A percentile compares a stretch with the other conserved stretches of the same genome.
phyloP scores from a whole-genome alignment of 2,797 vertebrate species.

The Sebastiscus tertius region DNA sequence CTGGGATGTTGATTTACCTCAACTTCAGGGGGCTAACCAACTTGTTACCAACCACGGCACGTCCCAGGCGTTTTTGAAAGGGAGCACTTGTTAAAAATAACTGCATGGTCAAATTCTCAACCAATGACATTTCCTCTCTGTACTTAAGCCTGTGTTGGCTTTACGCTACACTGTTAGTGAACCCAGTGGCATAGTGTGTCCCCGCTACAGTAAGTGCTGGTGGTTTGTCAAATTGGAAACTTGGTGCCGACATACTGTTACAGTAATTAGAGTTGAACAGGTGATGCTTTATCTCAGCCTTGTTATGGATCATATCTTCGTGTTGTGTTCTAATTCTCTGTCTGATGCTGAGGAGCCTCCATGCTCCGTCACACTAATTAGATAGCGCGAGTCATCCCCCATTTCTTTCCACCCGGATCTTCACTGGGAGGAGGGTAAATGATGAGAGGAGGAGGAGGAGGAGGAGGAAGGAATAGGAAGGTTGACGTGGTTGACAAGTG shows the following conservation, averaged over 20 bases:
- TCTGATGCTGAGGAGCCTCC: constrained; percentile 68
- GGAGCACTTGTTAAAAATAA: background rate
- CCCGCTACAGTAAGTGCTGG: background rate
- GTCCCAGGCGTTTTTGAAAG: background rate
- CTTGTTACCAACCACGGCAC: background rate
- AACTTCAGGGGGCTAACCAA: too few relatives aligned
- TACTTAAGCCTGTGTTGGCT: background rate
- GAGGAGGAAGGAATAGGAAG: constrained; percentile 35
- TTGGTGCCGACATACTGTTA: constrained; percentile 48
- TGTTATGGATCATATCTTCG: constrained; percentile 73
- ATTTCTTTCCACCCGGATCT: constrained; percentile 53
- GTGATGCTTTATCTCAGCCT: constrained; percentile 76
- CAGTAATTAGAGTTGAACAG: constrained; percentile 79
- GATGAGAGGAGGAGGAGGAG: constrained; percentile 14
- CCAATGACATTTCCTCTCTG: background rate
- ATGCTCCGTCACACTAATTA: constrained; percentile 81
- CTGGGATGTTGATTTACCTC: too few relatives aligned
- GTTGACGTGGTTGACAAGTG: constrained; percentile 59
- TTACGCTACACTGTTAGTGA: background rate
- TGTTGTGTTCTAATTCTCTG: constrained; percentile 71
- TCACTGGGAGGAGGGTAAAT: constrained; percentile 36
- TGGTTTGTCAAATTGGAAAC: constrained; percentile 49
- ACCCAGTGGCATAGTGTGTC: constrained; percentile 6
- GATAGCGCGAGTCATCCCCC: constrained; percentile 63
- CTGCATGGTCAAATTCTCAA: background rate